Evolutionary conservation across 2,888 invertebrate genomes (phyloP).

Genomic region (Spilosoma lubricipeda): DNA sequence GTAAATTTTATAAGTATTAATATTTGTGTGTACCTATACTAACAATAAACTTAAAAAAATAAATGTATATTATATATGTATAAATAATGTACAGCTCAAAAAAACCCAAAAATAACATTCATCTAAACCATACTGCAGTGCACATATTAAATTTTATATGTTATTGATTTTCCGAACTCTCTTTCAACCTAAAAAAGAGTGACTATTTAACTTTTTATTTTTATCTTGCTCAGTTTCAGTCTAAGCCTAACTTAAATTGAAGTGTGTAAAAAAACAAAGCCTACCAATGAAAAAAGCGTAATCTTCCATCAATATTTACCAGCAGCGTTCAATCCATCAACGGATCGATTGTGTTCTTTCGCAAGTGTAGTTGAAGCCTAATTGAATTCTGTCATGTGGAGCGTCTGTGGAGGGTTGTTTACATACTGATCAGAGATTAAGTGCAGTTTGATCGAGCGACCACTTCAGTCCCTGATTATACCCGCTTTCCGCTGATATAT

Average conservation of each 20-base stretch:
- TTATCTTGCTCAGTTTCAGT: neutral
- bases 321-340: constrained; percentile 9
- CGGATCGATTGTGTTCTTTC: constrained; percentile 14
- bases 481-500: constrained; percentile 1
- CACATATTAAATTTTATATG: too few species aligned
- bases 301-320: constrained; percentile 9
- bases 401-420: constrained; percentile 34
- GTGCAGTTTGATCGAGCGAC: constrained; percentile 33
- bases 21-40: too few species aligned
- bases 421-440: constrained; percentile 46
- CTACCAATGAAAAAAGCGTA: neutral
- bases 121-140: too few species aligned
- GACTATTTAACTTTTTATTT: neutral
- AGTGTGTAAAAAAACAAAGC: neutral
- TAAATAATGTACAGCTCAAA: too few species aligned
- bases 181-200: too few species aligned
- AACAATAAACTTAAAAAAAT: too few species aligned
- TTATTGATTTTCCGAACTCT: too few species aligned
- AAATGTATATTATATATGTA: too few species aligned
- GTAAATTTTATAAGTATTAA: too few species aligned
- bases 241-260: neutral
- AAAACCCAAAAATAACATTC: too few species aligned
- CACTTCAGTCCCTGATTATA: constrained; percentile 44
- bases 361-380: constrained; percentile 37
- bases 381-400: constrained; percentile 41